Base-by-base conservation (phyloP, 2,797 vertebrate genomes). In the Hafferia zeledoni region DNA sequence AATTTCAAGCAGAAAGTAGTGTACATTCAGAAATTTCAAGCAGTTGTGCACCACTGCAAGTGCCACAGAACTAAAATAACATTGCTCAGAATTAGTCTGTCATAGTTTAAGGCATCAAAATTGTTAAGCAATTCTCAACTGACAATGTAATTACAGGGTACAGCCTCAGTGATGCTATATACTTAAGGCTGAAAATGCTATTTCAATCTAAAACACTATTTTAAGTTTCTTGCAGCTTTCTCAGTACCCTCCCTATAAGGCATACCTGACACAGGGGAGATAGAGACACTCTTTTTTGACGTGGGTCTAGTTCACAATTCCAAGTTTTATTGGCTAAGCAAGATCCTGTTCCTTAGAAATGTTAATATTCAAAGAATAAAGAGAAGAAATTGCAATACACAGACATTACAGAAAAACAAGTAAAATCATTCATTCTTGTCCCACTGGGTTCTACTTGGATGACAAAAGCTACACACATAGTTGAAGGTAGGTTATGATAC, bases 81-180 rank as follows among this genome's bases (percentile, higher is more conserved):
- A 24, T 80, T 88, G 84, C 74, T 93, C 76, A 90, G 83, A 94
- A 96, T 95, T 92, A 95, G 35, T 67, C 95, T 95, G 92, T 96
- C 96, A 94, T 47, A 81, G 61, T 90, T 94, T 95, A 83, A 94
- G 90, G 71, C 80, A 89, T 94, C 87, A 72, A 79, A 90, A 93
- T 83, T 69, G 89, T 79, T 80, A 97, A 94, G 94, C 63, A 84
- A 92, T 89, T 95, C 92, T 82, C 87, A 75, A 85, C 5, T 92
- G 95, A 96, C 95, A 95, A 24, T 46, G 83, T 94, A 97, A 97
- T 97, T 96, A 96, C 71, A 91, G 72, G 63, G 53, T 55, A 59
- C 79, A 89, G 75, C 39, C 65, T 2, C 65, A 79, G 39, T 37
- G 80, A 94, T 82, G 82, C 52, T 83, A 64, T 79, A 83, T 31